Conservation (phyloP, 30 jellyfish, hydroid and myxozoan genomes). For the Calvadosia cruxmelitensis region DNA sequence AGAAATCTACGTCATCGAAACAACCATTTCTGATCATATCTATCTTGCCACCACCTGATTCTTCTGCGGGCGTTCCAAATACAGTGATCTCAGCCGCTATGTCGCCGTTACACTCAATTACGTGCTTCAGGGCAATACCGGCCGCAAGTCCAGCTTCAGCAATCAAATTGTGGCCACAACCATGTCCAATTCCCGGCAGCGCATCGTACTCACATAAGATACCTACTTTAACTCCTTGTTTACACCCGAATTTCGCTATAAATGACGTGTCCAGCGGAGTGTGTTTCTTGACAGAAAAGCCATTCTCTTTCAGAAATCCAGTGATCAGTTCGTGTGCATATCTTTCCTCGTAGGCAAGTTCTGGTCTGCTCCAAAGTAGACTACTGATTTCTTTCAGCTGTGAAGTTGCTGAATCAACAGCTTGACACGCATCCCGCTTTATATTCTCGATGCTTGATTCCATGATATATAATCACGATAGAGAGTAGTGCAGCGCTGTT, state of each 20-base stretch:
- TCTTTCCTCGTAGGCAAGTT: conserved; percentile 36
- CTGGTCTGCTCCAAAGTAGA: conserved; percentile 51
- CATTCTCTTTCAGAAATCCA: conserved; percentile 32
- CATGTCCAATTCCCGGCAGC: conserved; percentile 78
- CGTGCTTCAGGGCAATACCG: conserved; percentile 64
- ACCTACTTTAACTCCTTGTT: conserved; percentile 48
- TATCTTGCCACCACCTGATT: conserved; percentile 94
- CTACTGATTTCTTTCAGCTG: conserved; percentile 35
- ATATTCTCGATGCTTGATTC: too few relatives aligned
- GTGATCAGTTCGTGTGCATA: conserved; percentile 48
- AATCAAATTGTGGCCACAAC: conserved; percentile 71
- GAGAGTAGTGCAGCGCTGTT: too few relatives aligned
- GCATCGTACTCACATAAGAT: conserved; percentile 69
- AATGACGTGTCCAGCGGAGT: conserved; percentile 58
- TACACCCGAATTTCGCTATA: conserved; percentile 43
- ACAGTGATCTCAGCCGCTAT: conserved; percentile 52
- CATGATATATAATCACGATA: too few relatives aligned
- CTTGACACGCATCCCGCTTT: conserved; percentile 11
- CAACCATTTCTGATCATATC: conserved; percentile 60
- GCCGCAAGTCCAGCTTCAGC: conserved; percentile 75
- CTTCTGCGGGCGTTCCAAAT: conserved; percentile 99
- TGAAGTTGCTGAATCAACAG: conserved; percentile 22
- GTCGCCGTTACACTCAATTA: conserved; percentile 36
- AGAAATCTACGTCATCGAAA: conserved; percentile 73
- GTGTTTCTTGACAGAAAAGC: conserved; percentile 32